Base-by-base conservation (phyloP, 2,888 invertebrate genomes). In the Stegophylla sp. region DNA sequence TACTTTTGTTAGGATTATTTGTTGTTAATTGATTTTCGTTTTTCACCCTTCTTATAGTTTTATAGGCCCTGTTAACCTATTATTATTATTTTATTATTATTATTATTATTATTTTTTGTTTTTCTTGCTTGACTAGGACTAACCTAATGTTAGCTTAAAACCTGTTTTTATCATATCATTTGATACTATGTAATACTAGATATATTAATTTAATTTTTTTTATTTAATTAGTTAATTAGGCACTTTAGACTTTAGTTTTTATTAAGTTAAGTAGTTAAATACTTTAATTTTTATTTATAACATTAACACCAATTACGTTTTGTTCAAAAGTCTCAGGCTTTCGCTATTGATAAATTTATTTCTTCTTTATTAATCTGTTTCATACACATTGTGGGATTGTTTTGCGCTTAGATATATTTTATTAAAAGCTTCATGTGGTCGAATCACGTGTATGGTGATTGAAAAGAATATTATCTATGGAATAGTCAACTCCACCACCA, bases 271-370 rank as follows among this genome's bases (percentile, higher is more conserved):
- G 48, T 79, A 79, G 69, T 79, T 71, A 71, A 77, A 77, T 56
- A 66, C 64, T 76, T 76, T 53, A 43, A 59, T 45, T 77, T 76
- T 77, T 53, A 59, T 69, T 79, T 79, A 79, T 79, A 79, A 71
- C 41, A 79, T 79, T 79, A 79, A 79, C 79, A 79, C 69, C 59
- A 71, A 17, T 79, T 79, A 59, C 48, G 48, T 79, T 69, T 69
- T 79, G 69, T 69, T 79, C 41, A 79, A 79, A 71, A 77, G 48
- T 79, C 79, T 79, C 79, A 71, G 61, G 79, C 79, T 79, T 79
- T 79, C 79, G 71, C 79, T 79, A 79, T 79, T 79, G 69, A 71
- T 79, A 79, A 79, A 79, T 79, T 79, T 79, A 79, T 79, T 79
- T 79, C 79, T 79, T 79, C 79, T 79, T 41, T 67, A 51, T 71